phyloP scores from a whole-genome alignment of 2,797 vertebrate genomes.

The Heterohyrax brucei region DNA sequence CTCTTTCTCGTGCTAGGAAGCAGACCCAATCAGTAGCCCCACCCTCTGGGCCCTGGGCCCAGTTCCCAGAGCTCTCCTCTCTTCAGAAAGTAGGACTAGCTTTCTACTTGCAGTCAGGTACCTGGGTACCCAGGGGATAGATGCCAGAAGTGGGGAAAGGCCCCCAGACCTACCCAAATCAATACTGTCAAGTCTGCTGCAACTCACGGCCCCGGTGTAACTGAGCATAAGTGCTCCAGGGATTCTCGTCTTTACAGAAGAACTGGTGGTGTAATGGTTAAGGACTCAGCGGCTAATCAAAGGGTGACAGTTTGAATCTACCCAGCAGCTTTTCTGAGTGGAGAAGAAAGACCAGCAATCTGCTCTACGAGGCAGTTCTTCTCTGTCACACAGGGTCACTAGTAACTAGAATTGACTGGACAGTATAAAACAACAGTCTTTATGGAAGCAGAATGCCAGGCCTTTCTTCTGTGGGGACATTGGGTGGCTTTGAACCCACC shows the following conservation, averaged over 20 bases:
- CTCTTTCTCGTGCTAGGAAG: not conserved
- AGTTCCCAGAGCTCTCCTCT: not conserved
- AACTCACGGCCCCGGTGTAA: too few species aligned
- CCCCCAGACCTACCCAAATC: not conserved
- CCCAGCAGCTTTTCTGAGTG: too few species aligned
- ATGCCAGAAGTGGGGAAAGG: not conserved
- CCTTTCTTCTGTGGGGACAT: not conserved
- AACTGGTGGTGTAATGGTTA: too few species aligned
- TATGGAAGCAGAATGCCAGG: not conserved
- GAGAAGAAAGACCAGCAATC: too few species aligned
- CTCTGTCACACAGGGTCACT: not conserved
- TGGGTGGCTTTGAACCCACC: not conserved
- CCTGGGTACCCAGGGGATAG: not conserved
- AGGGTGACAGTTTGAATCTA: too few species aligned
- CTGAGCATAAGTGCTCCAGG: too few species aligned
- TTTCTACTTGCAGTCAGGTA: not conserved
- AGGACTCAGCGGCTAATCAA: too few species aligned
- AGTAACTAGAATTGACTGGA: not conserved
- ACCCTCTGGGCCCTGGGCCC: not conserved
- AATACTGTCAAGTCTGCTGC: too few species aligned
- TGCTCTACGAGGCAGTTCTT: not conserved
- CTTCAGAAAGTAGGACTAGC: not conserved
- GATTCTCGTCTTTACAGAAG: too few species aligned
- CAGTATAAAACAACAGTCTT: not conserved
- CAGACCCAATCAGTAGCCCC: rapidly evolving